Evolutionary conservation across 1,140 invertebrate species (phyloP), one percentile per base, ranked within the genome.

Genomic region (Drosophila simulans): DNA sequence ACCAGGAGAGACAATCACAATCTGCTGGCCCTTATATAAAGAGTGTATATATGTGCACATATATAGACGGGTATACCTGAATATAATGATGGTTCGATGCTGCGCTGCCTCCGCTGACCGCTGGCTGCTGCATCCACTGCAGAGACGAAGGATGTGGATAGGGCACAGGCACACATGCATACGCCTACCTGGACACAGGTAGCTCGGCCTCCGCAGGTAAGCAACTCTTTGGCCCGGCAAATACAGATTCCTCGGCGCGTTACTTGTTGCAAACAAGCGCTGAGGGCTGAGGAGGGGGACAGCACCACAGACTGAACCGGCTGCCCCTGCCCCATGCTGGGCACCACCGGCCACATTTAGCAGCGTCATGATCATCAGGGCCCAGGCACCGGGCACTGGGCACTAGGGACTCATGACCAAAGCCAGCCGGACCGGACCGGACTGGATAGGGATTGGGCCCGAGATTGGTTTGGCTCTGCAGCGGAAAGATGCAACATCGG

Each of bases 151-250:
- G 82, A 85, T 72, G 80, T 54, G 62, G 37, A 39, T 39, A 5
- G 12, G 59, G 53, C 55, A 52, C 43, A 80, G 20, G 64, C 37
- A 76, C 34, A 63, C 45, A 81, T 79, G 77, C 82, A 72, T 78
- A 88, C 84, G 79, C 83, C 84, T 88, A 88, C 83, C 84, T 89
- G 80, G 81, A 62, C 79, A 55, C 83, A 88, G 83, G 83, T 88
- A 89, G 83, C 59, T 54, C 64, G 60, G 34, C 43, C 77, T 42
- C 57, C n/a, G 27, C 82, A 86, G 74, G 74, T 86, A 86, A 75
- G 20, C 54, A 77, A 86, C 78, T 86, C 82, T 85, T 85, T 80
- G 73, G 52, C 72, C 51, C 34, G 57, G 68, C 72, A 85, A 80
- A 86, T 48, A 70, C 60, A 56, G 80, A 83, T 78, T 60, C 77